Evolutionary conservation across 2,888 invertebrate genomes (phyloP), one percentile per base, ranked within the genome.

Genomic region (Lottia gigantea): DNA sequence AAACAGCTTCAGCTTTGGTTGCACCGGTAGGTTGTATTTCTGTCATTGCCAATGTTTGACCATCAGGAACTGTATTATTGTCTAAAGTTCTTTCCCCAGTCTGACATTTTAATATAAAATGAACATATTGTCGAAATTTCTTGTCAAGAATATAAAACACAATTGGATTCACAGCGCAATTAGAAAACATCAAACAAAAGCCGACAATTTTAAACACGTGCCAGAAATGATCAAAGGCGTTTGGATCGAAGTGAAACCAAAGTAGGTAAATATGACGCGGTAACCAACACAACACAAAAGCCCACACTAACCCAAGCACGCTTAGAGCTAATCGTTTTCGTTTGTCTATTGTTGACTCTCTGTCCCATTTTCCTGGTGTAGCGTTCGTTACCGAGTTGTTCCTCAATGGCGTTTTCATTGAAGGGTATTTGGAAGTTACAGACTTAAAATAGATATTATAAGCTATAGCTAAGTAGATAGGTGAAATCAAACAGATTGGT

Each of bases 261-360:
- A 85, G 71, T 46, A 80, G 65, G 76, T 77, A 84, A 46, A 81
- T 72, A 67, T 83, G 81, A 15, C 82, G 74, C 0, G 83, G 84
- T 14, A 82, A 71, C 84, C 84, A 85, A 67, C 83, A 83, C 46
- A 83, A 46, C 68, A 80, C 71, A 74, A 85, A 85, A 6, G 79
- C 73, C 12, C 77, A 62, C 40, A 83, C 80, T 40, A 84, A 79
- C 14, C 74, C 74, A 31, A 83, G 72, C 8, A 83, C 82, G 2
- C 83, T 72, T 16, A 75, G 68, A 2, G 77, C 77, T 40, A 80
- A 49, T 31, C 71, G 65, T 15, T 68, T 70, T 3, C 74, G 64
- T 62, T 40, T 40, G 62, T 67, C 68, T 66, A 46, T 55, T 68
- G 25, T 62, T 64, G 25, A 40, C 47, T 49, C 45, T 62, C 31